phyloP scores from a whole-genome alignment of 2,797 vertebrate species.

The Bradypodion pumilum region DNA sequence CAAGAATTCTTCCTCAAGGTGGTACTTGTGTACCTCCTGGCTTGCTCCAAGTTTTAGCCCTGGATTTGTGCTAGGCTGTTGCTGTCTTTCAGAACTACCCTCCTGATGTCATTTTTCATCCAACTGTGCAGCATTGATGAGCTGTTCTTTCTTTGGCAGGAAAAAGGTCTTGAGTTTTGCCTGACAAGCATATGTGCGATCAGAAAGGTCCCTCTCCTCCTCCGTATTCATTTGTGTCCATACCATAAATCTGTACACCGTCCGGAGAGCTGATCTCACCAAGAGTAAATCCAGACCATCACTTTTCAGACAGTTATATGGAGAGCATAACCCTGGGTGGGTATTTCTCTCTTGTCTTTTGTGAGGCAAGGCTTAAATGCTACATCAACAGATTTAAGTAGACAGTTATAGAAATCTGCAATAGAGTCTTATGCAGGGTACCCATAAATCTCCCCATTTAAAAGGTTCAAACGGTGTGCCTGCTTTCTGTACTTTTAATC shows the following conservation, averaged over 20 bases:
- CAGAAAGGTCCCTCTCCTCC: constrained; percentile 64
- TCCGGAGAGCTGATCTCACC: constrained; percentile 74
- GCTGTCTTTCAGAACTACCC: constrained; percentile 36
- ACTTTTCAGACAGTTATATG: constrained; percentile 73
- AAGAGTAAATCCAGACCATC: constrained; percentile 73
- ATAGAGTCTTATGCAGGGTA: constrained; percentile 62
- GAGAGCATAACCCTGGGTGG: constrained; percentile 70
- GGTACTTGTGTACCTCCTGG: neutral
- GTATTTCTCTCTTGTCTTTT: constrained; percentile 70
- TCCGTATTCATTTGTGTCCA: constrained; percentile 66
- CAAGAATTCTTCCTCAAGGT: constrained; percentile 20
- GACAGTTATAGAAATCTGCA: constrained; percentile 73
- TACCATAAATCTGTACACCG: constrained; percentile 74
- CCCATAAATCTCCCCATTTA: constrained; percentile 64
- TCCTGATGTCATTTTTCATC: constrained; percentile 54
- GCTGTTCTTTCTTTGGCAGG: constrained; percentile 67
- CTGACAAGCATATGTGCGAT: constrained; percentile 76
- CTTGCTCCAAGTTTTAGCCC: constrained; percentile 42
- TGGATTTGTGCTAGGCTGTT: constrained; percentile 32
- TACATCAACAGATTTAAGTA: constrained; percentile 75
- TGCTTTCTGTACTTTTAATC: constrained; percentile 47
- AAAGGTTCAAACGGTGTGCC: constrained; percentile 55
- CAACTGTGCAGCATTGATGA: constrained; percentile 34
- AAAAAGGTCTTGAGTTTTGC: constrained; percentile 67
- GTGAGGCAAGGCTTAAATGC: constrained; percentile 68